Conservation (phyloP, 2,797 vertebrate genomes). For the Clarias fuscus region DNA sequence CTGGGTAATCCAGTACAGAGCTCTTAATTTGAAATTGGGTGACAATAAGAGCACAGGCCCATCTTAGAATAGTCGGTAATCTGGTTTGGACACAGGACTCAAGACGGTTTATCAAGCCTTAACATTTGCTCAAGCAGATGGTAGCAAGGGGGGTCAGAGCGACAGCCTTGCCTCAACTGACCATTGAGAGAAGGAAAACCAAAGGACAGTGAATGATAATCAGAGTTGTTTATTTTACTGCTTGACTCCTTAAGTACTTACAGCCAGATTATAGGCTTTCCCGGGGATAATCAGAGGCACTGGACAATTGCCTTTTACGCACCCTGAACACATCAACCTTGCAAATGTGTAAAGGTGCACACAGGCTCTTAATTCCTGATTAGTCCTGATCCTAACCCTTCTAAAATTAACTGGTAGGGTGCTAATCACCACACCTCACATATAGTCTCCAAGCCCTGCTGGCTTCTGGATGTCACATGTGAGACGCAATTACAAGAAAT, state of each 20-base stretch:
- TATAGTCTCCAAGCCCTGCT: constrained; percentile 51
- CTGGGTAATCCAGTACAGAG: constrained; percentile 75
- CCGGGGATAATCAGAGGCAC: constrained; percentile 80
- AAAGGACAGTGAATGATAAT: constrained; percentile 85
- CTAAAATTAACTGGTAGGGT: constrained; percentile 81
- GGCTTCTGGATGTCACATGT: constrained; percentile 29
- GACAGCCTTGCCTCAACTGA: constrained; percentile 64
- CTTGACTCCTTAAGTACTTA: constrained; percentile 86
- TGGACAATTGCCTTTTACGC: constrained; percentile 86
- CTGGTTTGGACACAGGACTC: constrained; percentile 81
- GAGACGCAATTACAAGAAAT: constrained; percentile 47
- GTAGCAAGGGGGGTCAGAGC: constrained; percentile 63
- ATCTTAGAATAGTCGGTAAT: constrained; percentile 80
- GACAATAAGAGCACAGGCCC: constrained; percentile 70
- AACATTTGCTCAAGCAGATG: constrained; percentile 85
- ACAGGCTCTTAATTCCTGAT: constrained; percentile 84
- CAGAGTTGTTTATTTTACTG: constrained; percentile 90
- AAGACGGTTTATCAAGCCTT: constrained; percentile 79
- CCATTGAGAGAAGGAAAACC: constrained; percentile 56
- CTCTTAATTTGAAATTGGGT: constrained; percentile 80
- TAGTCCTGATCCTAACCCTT: constrained; percentile 79
- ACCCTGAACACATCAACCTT: constrained; percentile 76
- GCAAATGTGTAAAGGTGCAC: constrained; percentile 75
- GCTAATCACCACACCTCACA: constrained; percentile 77
- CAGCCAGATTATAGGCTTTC: constrained; percentile 86